Evolutionary conservation across 2,797 vertebrate species (phyloP).

Genomic region (Phoeniculus purpureus): DNA sequence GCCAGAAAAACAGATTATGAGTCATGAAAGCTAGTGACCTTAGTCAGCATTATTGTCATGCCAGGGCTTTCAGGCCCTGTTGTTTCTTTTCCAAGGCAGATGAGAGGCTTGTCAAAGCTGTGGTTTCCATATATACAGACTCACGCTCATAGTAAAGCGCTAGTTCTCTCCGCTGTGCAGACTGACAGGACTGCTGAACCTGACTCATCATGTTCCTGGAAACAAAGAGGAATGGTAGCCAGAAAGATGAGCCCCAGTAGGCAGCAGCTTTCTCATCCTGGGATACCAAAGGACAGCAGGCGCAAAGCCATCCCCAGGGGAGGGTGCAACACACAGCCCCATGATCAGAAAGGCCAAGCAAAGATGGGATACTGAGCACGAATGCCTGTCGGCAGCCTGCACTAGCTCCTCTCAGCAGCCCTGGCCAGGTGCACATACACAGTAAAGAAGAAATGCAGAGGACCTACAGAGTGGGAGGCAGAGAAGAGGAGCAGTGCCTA

Average conservation of each 20-base stretch:
- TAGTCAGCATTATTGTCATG: not conserved
- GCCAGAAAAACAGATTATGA: constrained; percentile 33
- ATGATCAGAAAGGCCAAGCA: too few relatives aligned
- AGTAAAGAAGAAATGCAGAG: not conserved
- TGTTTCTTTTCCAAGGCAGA: not conserved
- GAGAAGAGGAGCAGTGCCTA: not conserved
- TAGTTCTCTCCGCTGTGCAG: not conserved
- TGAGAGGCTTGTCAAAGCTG: not conserved
- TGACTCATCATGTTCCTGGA: constrained; percentile 11
- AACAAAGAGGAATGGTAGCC: not conserved
- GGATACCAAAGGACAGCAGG: not conserved
- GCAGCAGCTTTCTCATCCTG: not conserved
- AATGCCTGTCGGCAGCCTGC: not conserved
- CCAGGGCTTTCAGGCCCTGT: not conserved
- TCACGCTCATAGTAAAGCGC: not conserved
- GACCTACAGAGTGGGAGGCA: not conserved
- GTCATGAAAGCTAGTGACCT: constrained; percentile 8
- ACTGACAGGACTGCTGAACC: constrained; percentile 3
- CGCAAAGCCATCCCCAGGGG: not conserved
- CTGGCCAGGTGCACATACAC: not conserved
- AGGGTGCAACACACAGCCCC: not conserved
- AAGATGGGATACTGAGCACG: not conserved
- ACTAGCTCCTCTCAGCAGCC: not conserved
- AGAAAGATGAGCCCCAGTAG: not conserved
- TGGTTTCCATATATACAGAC: not conserved